These are phyloP conservation scores for Ctenosaura bakeri DNA, from an alignment of 2,797 vertebrate genomes.

Conservation along the genomic window DNA sequence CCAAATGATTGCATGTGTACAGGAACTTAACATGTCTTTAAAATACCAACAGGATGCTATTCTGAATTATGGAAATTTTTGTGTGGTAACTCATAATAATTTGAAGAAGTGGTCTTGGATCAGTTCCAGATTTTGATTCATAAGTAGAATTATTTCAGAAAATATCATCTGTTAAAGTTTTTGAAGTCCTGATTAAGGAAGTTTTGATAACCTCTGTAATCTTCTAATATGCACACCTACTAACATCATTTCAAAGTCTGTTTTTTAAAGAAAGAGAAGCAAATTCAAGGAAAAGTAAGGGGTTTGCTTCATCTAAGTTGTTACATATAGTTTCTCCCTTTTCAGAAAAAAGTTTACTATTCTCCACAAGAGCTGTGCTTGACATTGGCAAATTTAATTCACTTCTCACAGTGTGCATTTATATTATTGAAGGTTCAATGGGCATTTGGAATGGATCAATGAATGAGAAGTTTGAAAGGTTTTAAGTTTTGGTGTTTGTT, in stretches of 20 bases:
- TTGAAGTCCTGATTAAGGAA: neutral
- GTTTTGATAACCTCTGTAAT: neutral
- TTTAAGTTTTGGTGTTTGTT: slow-evolving; percentile 18
- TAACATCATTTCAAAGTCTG: neutral
- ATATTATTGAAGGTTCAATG: slow-evolving; percentile 59
- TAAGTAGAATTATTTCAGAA: neutral
- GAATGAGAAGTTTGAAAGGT: slow-evolving; percentile 57
- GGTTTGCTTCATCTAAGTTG: slow-evolving; percentile 10
- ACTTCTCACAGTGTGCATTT: slow-evolving; percentile 51
- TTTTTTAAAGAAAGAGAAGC: neutral
- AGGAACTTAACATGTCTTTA: too few relatives aligned
- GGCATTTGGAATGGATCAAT: slow-evolving; percentile 55
- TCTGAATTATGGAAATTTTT: neutral
- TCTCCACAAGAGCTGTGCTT: slow-evolving; percentile 35
- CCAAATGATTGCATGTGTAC: too few relatives aligned
- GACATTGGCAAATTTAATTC: slow-evolving; percentile 30
- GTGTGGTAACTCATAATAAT: neutral
- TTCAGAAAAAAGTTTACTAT: slow-evolving; percentile 1
- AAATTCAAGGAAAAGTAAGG: neutral
- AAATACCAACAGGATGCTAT: neutral
- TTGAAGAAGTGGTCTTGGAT: neutral
- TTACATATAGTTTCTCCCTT: slow-evolving; percentile 14
- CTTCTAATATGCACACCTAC: neutral
- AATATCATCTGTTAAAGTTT: neutral
- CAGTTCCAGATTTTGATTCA: neutral